phyloP scores from a whole-genome alignment of 1,140 invertebrate genomes.

The Doryteuthis pealeii region DNA sequence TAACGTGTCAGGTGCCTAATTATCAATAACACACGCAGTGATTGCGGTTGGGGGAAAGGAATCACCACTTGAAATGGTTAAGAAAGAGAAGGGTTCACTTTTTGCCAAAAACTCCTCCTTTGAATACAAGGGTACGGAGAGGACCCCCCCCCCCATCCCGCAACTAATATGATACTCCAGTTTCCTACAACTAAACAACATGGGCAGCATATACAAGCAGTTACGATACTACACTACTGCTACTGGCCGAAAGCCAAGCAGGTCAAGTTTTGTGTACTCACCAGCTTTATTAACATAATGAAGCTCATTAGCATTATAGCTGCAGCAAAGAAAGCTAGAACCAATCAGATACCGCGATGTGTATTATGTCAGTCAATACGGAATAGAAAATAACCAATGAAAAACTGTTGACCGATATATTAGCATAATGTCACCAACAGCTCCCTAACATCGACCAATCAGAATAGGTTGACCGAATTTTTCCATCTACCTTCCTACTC shows the following conservation, averaged over 20 bases:
- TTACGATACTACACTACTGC: neutral
- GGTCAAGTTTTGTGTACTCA: slow-evolving; percentile 2
- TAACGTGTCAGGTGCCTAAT: too few relatives aligned
- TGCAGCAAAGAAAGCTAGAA: too few relatives aligned
- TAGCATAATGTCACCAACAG: neutral
- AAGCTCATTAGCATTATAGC: neutral
- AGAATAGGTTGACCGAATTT: neutral
- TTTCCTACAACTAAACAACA: too few relatives aligned
- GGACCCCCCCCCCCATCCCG: too few relatives aligned
- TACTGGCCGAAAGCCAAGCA: neutral
- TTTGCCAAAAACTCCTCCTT: too few relatives aligned
- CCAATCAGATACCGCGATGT: neutral
- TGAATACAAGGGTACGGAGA: too few relatives aligned
- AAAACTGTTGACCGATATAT: slow-evolving; percentile 2
- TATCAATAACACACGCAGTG: too few relatives aligned
- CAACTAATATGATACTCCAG: too few relatives aligned
- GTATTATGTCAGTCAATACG: neutral
- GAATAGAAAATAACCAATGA: neutral
- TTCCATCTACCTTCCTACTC: neutral
- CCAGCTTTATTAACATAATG: neutral
- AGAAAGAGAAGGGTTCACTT: too few relatives aligned
- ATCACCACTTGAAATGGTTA: too few relatives aligned
- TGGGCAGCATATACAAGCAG: too few relatives aligned
- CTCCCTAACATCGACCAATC: neutral
- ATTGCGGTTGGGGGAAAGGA: too few relatives aligned